Base-by-base conservation (phyloP, 2,113 vertebrate species). In the Gorilla gorilla region DNA sequence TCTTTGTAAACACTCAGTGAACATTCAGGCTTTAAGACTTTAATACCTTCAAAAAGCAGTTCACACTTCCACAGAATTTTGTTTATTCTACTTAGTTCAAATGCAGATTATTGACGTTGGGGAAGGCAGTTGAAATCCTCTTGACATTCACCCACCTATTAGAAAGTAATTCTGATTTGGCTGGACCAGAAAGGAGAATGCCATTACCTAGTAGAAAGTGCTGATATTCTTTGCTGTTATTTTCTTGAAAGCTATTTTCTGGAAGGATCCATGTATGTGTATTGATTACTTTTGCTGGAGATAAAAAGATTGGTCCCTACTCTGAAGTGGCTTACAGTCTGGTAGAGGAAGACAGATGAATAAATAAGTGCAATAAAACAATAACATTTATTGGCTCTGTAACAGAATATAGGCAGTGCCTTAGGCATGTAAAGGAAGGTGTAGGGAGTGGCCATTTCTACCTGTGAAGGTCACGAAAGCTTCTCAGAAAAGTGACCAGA, bases 41-140 rank as follows among this genome's bases (percentile, higher is more conserved):
- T 55, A n/a, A 52, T 89, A 80, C 50, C 82, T 93, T 85, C 89
- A 76, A 84, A 92, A 82, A 48, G 59, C 75, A 73, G 66, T 83
- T 96, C 81, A 43, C 40, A 66, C 83, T 89, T 89, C 82, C 27
- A 55, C 43, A 85, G 85, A 96, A 72, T 92, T 90, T 88, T 95
- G 48, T 97, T 97, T 88, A 66, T 94, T 96, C 70, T 97, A 18
- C 50, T 70, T n/a, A 38, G 61, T 40, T 91, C 45, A 88, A 83
- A 73, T 85, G 85, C 48, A 59, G 95, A 89, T 61, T 30, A 66
- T 79, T 30, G 55, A 32, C 43, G 1, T 27, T 25, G 10, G 59
- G 40, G 38, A 78, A 68, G 27, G 38, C 23, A 81, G 16, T 59
- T 50, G 68, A 88, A 82, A 76, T 76, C 43, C 32, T 83, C 66